A percentile compares a stretch with the other conserved stretches of the same genome.
phyloP scores from a whole-genome alignment of 2,797 vertebrate genomes.

The Pagetopsis macropterus region DNA sequence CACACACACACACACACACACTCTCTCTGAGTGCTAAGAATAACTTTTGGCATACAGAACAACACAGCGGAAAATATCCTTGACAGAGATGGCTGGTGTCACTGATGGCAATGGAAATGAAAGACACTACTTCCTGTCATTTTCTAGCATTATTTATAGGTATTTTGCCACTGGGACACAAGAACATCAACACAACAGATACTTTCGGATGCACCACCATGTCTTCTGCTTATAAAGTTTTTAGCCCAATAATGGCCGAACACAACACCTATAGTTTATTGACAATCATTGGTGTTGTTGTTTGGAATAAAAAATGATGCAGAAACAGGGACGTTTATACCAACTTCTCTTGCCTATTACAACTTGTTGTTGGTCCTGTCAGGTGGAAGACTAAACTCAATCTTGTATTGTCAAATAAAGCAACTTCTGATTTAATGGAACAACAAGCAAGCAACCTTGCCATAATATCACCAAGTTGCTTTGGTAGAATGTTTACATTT shows the following conservation, averaged over 20 bases:
- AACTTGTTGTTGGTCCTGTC: neutral
- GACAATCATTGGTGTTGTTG: neutral
- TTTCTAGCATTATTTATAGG: neutral
- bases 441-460: neutral
- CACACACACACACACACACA: slow-evolving; percentile 7
- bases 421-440: neutral
- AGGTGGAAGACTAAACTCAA: neutral
- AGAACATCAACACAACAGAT: neutral
- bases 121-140: neutral
- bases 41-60: slow-evolving; percentile 29
- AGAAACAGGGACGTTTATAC: neutral
- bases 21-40: slow-evolving; percentile 29
- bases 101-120: neutral
- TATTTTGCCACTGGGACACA: slow-evolving; percentile 3
- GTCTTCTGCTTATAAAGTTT: neutral
- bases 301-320: neutral
- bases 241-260: neutral
- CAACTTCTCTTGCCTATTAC: neutral
- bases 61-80: slow-evolving; percentile 33
- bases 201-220: neutral
- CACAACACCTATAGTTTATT: neutral
- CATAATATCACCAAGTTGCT: neutral
- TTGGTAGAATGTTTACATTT: neutral
- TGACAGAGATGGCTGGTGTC: neutral
- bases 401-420: neutral